A percentile compares a stretch with the other conserved stretches of the same genome.
These are phyloP conservation scores for Eupithecia dodoneata DNA, from an alignment of 2,888 invertebrate genomes.

Conservation along the genomic window DNA sequence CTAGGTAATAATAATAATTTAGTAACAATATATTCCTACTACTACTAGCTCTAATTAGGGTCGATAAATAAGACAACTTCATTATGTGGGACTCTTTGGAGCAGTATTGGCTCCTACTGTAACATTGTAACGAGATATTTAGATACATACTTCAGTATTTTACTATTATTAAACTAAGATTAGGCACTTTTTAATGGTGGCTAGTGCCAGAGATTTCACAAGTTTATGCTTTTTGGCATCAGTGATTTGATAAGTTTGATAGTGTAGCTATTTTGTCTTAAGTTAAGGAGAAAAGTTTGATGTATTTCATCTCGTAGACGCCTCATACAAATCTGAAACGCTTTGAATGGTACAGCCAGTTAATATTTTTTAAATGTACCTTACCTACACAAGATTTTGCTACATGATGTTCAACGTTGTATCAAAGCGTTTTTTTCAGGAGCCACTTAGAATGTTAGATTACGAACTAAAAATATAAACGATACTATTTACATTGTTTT, in stretches of 20 bases:
- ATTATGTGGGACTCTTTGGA: conserved; percentile 74
- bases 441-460: conserved; percentile 20
- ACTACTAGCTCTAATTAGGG: conserved; percentile 73
- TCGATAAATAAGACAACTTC: conserved; percentile 81
- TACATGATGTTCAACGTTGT: not conserved
- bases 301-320: not conserved
- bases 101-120: conserved; percentile 35
- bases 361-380: not conserved
- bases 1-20: conserved; percentile 78
- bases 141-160: not conserved
- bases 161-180: not conserved
- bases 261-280: not conserved
- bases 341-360: not conserved
- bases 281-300: not conserved
- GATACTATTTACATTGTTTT: conserved; percentile 44
- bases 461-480: conserved; percentile 33
- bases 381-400: not conserved
- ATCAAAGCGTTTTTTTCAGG: conserved; percentile 5
- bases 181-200: not conserved
- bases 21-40: conserved; percentile 64
- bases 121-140: not conserved
- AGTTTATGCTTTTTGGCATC: not conserved
- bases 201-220: not conserved
- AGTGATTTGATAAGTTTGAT: not conserved
- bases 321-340: not conserved